A percentile compares a stretch with the other conserved stretches of the same genome.
phyloP scores from a whole-genome alignment of 2,888 invertebrate genomes.

The Odontomyia ornata region DNA sequence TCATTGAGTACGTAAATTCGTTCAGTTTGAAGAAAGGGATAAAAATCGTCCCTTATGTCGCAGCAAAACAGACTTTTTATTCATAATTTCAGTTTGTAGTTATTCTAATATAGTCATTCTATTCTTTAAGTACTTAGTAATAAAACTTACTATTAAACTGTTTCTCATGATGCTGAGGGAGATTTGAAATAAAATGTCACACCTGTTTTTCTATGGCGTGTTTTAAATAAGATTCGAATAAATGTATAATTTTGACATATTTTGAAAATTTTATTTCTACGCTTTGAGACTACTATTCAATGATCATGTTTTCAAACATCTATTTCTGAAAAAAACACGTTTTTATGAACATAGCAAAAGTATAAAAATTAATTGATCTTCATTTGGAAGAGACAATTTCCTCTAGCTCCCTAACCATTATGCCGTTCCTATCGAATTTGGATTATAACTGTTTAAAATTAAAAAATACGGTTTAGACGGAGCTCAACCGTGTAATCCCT shows the following conservation, averaged over 20 bases:
- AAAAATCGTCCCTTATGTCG: not conserved
- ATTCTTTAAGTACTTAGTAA: slow-evolving; percentile 32
- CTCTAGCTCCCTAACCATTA: too few species aligned
- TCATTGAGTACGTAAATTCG: not conserved
- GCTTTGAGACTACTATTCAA: too few species aligned
- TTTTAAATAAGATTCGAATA: not conserved
- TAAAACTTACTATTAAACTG: slow-evolving; percentile 21
- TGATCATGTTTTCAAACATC: too few species aligned
- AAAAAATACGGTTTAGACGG: too few species aligned
- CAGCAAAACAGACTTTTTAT: slow-evolving; percentile 16
- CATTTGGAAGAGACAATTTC: too few species aligned
- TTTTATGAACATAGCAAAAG: too few species aligned
- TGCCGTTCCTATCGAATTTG: too few species aligned
- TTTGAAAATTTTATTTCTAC: too few species aligned
- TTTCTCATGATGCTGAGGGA: not conserved
- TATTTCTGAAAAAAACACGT: too few species aligned
- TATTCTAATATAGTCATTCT: slow-evolving; percentile 21
- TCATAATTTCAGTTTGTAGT: slow-evolving; percentile 9
- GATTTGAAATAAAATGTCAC: not conserved
- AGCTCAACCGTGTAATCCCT: too few species aligned
- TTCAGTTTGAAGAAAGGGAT: not conserved
- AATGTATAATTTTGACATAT: slow-evolving; percentile 13
- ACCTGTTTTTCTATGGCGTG: slow-evolving; percentile 20
- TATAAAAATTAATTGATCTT: too few species aligned
- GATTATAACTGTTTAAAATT: too few species aligned